Conservation (phyloP, 1,140 invertebrate species). For the Bombus waltoni region DNA sequence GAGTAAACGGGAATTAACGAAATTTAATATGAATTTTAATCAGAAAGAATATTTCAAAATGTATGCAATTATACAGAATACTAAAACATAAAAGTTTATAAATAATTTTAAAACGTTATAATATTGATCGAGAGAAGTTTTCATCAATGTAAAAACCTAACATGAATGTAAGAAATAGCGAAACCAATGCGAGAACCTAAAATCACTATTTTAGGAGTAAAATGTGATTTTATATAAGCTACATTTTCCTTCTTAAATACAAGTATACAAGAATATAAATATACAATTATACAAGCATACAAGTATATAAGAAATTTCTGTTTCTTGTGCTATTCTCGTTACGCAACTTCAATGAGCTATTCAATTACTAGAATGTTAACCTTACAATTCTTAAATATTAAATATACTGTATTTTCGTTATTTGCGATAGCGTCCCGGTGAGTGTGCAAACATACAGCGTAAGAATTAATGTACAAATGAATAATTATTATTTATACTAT, state of each 20-base stretch:
- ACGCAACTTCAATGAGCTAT: constrained; percentile 17
- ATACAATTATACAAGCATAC: not conserved
- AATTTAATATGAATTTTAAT: not conserved
- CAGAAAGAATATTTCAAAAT: not conserved
- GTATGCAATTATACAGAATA: not conserved
- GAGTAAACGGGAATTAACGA: too few relatives aligned
- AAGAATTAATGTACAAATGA: constrained; percentile 35
- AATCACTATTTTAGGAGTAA: too few relatives aligned
- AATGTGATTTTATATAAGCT: too few relatives aligned
- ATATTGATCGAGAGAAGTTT: too few relatives aligned
- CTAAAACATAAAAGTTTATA: not conserved
- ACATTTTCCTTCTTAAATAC: too few relatives aligned
- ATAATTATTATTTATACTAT: not conserved
- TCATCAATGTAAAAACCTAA: too few relatives aligned
- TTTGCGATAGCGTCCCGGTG: not conserved
- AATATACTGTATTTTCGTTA: constrained; percentile 8
- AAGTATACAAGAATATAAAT: not conserved
- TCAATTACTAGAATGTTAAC: not conserved
- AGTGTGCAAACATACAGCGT: constrained; percentile 1
- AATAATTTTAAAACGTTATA: too few relatives aligned
- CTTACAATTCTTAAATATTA: not conserved
- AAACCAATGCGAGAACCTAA: too few relatives aligned
- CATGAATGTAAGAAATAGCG: too few relatives aligned
- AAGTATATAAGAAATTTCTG: not conserved
- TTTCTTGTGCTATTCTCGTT: not conserved